Evolutionary conservation across 2,113 vertebrate species (phyloP).

Genomic region (Myanophis thanlyinensis): DNA sequence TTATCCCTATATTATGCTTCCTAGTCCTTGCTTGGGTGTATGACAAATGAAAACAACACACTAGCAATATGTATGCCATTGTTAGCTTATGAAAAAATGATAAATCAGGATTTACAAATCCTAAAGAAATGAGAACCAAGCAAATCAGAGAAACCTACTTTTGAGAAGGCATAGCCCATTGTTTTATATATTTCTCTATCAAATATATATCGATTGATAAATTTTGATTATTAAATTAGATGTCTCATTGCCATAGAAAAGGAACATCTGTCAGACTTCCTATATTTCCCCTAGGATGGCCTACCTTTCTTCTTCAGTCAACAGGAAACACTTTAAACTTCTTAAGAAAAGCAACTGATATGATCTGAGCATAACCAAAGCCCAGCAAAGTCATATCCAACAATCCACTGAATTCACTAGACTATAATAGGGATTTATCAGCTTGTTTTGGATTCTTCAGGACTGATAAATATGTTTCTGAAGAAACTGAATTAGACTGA

Average conservation of each 20-base stretch:
- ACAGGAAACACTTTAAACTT: background rate
- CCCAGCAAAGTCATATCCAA: background rate
- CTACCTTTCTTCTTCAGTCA: background rate
- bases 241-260: background rate
- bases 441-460: background rate
- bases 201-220: too few relatives aligned
- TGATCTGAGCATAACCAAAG: accelerated
- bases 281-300: background rate
- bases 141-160: background rate
- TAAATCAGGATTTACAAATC: background rate
- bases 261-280: accelerated
- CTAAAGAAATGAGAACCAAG: background rate
- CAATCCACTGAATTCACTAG: background rate
- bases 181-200: background rate
- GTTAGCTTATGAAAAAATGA: background rate
- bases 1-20: background rate
- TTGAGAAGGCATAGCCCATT: background rate
- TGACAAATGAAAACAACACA: background rate
- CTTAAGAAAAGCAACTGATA: background rate
- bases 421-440: accelerated
- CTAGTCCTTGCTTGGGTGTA: background rate
- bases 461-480: background rate
- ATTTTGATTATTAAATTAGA: background rate
- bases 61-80: background rate
- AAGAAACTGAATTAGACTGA: slow-evolving; percentile 4